Evolutionary conservation across 2,113 vertebrate species (phyloP).

Genomic region (Octodon degus): DNA sequence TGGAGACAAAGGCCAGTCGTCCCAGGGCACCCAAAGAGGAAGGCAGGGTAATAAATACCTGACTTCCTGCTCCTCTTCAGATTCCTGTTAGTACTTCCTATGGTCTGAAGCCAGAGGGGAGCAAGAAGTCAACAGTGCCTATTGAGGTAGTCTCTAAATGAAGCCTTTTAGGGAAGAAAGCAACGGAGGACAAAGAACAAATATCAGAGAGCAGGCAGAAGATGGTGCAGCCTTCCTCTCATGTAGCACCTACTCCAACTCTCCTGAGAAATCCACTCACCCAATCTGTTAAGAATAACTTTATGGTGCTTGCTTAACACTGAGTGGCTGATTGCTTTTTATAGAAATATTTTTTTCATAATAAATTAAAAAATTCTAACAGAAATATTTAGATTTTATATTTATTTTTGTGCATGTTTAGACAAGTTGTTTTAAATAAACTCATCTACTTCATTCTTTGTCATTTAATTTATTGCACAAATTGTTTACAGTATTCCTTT

Average conservation of each 20-base stretch:
- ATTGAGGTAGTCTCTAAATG: neutral
- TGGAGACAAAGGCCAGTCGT: neutral
- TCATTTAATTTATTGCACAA: neutral
- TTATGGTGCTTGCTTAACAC: neutral
- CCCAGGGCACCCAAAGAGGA: neutral
- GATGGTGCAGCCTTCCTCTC: neutral
- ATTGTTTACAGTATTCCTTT: neutral
- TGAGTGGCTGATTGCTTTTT: neutral
- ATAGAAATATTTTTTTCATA: neutral
- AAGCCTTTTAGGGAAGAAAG: neutral
- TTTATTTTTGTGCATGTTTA: constrained; percentile 17
- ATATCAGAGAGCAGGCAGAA: neutral
- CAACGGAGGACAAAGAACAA: neutral
- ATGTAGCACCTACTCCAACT: neutral
- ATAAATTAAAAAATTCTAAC: neutral
- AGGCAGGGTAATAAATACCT: neutral
- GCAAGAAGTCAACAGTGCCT: neutral
- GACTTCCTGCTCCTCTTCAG: neutral
- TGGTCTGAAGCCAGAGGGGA: neutral
- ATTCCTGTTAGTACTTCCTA: neutral
- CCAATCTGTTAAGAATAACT: neutral
- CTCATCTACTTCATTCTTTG: neutral
- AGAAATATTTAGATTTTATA: neutral
- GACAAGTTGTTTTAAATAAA: constrained; percentile 1
- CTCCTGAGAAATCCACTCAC: neutral